Base-by-base conservation (phyloP, 2,797 vertebrate genomes). In the Gorsachius magnificus region DNA sequence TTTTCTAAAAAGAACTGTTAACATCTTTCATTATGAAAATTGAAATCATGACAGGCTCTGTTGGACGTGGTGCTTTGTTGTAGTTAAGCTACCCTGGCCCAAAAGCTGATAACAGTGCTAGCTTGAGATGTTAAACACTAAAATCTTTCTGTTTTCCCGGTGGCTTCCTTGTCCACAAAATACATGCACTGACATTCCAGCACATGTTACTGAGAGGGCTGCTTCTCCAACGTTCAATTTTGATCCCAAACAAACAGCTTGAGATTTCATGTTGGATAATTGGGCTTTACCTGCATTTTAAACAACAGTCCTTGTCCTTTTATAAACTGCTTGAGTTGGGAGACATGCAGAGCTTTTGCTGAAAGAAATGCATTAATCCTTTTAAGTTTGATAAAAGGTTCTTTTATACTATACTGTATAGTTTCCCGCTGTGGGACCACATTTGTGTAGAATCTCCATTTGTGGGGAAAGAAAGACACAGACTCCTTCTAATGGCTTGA, bases 341-440 rank as follows among this genome's bases (percentile, higher is more conserved):
- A 95, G 87, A 72, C 96, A 57, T 31, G 89, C 90, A 75, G 96
- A 95, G 96, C 75, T 95, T 96, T 96, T 92, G 75, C 81, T 95
- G 94, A 85, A 96, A 92, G 93, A 93, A 96, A 91, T 95, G 87
- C 94, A 96, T 96, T 95, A 96, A 93, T 95, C 89, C 92, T 95
- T 97, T 96, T 58, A 93, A 93, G 92, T 87, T 87, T 89, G 82
- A 89, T 90, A 83, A 96, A 92, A 94, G 94, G 65, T 87, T 95
- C 89, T 89, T 96, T 95, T 92, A 71, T 96, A 63, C 66, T 83
- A 22, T 17, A 45, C 35, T 81, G 22, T 83, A 93, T 41, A 51
- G 90, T 41, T 89, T 65, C 96, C 86, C 86, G 87, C 96, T 94
- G 92, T 51, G 95, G 92, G 71, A 77, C 86, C 89, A 72, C 84